Evolutionary conservation across 2,797 vertebrate genomes (phyloP).

Genomic region (Acanthurus leucopareius): DNA sequence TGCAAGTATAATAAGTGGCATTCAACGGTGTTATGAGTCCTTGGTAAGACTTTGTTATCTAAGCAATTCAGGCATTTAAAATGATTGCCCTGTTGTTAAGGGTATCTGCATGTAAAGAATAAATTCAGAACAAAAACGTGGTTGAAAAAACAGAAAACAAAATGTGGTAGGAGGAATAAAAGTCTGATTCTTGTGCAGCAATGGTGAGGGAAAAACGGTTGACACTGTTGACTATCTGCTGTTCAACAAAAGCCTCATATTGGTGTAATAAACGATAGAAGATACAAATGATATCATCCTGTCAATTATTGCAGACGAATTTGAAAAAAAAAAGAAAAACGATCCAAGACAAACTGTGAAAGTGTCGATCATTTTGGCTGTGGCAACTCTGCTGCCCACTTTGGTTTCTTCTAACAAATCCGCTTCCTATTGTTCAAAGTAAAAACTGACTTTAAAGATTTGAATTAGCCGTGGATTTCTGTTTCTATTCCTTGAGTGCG

Average conservation of each 20-base stretch:
- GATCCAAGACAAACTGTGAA: conserved; percentile 6
- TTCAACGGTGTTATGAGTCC: neutral
- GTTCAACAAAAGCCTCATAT: conserved; percentile 7
- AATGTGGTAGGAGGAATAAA: neutral
- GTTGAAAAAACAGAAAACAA: neutral
- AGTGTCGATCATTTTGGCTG: conserved; percentile 17
- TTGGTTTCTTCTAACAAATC: conserved; percentile 49
- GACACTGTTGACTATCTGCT: neutral
- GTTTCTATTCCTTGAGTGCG: conserved; percentile 59
- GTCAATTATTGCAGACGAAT: neutral
- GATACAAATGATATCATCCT: neutral
- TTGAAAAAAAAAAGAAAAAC: neutral
- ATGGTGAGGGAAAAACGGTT: neutral
- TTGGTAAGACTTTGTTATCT: neutral
- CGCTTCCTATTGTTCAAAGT: conserved; percentile 50
- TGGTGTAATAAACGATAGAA: neutral
- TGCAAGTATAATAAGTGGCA: neutral
- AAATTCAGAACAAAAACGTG: neutral
- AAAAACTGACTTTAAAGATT: conserved; percentile 32
- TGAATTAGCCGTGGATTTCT: conserved; percentile 33
- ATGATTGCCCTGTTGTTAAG: neutral
- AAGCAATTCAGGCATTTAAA: neutral
- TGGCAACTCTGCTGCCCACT: conserved; percentile 35
- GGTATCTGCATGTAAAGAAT: neutral
- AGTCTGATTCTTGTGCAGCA: neutral